Evolutionary conservation across 2,797 vertebrate species (phyloP).

Genomic region (Masticophis lateralis): DNA sequence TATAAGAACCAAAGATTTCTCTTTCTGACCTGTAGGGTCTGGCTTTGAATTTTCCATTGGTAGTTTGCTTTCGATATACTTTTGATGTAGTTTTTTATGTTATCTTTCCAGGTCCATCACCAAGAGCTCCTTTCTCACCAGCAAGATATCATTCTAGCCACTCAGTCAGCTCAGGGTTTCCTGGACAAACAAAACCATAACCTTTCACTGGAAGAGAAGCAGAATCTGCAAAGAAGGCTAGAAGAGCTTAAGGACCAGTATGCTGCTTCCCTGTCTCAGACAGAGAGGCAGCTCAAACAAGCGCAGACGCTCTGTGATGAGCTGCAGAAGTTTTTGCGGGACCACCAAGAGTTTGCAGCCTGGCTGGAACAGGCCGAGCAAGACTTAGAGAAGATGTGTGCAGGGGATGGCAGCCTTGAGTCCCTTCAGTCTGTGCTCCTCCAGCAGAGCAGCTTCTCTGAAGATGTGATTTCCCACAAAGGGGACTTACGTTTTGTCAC

Average conservation of each 20-base stretch:
- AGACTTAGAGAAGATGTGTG: conserved; percentile 78
- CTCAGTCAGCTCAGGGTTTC: conserved; percentile 84
- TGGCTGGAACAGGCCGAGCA: conserved; percentile 88
- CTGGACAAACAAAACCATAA: conserved; percentile 83
- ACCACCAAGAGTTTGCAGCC: conserved; percentile 80
- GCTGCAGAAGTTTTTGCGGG: conserved; percentile 86
- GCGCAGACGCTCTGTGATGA: conserved; percentile 85
- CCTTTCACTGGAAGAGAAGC: conserved; percentile 78
- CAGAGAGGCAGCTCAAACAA: conserved; percentile 82
- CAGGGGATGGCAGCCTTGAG: conserved; percentile 72
- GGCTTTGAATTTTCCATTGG: background rate
- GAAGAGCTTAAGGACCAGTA: conserved; percentile 81
- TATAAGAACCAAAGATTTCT: background rate
- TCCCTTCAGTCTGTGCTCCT: conserved; percentile 72
- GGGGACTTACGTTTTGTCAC: conserved; percentile 94
- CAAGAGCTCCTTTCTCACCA: conserved; percentile 91
- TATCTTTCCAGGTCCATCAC: conserved; percentile 75
- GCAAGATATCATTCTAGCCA: conserved; percentile 84
- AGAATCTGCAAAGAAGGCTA: conserved; percentile 75
- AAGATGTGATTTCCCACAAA: conserved; percentile 97
- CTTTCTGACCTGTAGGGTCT: background rate
- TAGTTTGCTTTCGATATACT: background rate
- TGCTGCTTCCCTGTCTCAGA: conserved; percentile 73
- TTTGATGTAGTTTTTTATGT: background rate
- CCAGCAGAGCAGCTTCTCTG: conserved; percentile 85